These are phyloP conservation scores for Mellivora capensis DNA, from an alignment of 2,113 vertebrate species.

Conservation along the genomic window DNA sequence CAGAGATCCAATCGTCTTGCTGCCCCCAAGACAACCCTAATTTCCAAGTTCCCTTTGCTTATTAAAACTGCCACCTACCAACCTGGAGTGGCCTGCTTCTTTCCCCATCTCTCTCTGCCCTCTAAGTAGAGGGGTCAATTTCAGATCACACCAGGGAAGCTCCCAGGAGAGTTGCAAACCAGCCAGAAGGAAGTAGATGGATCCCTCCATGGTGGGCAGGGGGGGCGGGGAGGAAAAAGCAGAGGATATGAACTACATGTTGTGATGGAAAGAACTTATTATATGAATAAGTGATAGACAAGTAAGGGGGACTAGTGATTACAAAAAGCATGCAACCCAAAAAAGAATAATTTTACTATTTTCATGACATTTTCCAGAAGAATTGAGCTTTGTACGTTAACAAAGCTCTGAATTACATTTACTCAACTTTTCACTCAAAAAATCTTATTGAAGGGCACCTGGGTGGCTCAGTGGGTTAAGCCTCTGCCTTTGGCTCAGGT, in stretches of 20 bases:
- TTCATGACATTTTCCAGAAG: background rate
- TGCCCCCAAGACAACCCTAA: background rate
- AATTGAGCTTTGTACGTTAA: background rate
- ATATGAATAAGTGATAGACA: background rate
- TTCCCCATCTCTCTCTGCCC: background rate
- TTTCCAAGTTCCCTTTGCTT: background rate
- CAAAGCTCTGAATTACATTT: background rate
- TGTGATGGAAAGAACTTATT: background rate
- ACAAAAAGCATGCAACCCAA: background rate
- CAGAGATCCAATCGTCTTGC: background rate
- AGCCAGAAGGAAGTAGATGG: background rate
- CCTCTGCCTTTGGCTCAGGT: too few species aligned
- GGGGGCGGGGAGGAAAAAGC: background rate
- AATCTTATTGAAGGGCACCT: too few species aligned
- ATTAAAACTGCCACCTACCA: background rate
- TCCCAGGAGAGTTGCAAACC: background rate
- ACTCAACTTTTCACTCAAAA: constrained; percentile 11
- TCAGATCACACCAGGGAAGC: background rate
- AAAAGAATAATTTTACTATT: background rate
- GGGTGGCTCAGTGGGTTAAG: too few species aligned
- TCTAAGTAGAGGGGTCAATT: background rate
- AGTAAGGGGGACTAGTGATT: background rate
- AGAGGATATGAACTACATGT: background rate
- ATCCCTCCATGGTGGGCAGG: background rate
- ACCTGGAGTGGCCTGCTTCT: background rate